Conservation (phyloP, 2,113 vertebrate genomes). For the Nothocercus nigrocapillus region DNA sequence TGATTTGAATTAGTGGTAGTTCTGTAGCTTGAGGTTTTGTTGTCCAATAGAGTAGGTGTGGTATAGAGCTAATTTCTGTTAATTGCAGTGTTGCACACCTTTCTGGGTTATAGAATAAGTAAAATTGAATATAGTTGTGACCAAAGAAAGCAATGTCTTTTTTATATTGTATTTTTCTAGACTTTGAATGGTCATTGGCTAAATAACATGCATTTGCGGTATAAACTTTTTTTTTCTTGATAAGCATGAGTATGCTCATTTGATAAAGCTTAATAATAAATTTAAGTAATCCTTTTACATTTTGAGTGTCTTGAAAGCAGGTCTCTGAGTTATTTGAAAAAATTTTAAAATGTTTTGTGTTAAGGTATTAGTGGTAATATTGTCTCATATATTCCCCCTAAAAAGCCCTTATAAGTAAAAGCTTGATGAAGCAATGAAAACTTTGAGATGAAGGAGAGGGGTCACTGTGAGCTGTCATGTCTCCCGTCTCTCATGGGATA, state of each 20-base stretch:
- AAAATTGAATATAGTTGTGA: not conserved
- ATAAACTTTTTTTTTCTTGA: not conserved
- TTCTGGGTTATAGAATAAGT: not conserved
- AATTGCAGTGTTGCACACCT: not conserved
- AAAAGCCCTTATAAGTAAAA: not conserved
- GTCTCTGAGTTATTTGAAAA: not conserved
- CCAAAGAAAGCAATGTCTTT: not conserved
- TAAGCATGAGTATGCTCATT: not conserved
- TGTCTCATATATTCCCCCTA: not conserved
- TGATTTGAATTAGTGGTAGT: not conserved
- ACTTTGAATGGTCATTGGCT: not conserved
- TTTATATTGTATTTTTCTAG: not conserved
- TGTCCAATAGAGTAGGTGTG: rapidly evolving
- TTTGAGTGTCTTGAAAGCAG: not conserved
- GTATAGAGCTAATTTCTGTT: not conserved
- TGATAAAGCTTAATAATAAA: not conserved
- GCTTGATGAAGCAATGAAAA: not conserved
- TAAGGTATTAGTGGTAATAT: not conserved
- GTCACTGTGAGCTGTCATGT: not conserved
- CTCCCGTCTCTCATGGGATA: not conserved
- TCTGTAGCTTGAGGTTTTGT: not conserved
- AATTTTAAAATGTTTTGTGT: not conserved
- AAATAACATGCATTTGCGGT: not conserved
- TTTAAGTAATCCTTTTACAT: not conserved
- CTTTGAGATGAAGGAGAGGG: not conserved